A percentile compares a stretch with the other conserved stretches of the same genome.
phyloP scores from a whole-genome alignment of 1,140 invertebrate genomes.

The Phocides pigmalion region DNA sequence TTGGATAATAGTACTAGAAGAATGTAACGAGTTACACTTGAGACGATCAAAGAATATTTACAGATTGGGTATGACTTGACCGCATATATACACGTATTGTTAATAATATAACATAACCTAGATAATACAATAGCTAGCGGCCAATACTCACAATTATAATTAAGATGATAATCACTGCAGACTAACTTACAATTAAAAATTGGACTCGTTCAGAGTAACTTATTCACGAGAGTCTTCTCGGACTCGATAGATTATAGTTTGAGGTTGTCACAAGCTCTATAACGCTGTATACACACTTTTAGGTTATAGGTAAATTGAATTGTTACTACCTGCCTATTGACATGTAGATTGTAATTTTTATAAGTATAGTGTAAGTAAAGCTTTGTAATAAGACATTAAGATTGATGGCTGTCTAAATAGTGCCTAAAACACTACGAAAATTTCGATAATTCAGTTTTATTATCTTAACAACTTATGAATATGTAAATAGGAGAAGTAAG shows the following conservation, averaged over 20 bases:
- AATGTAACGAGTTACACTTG: slow-evolving; percentile 29
- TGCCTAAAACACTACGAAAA: slow-evolving; percentile 83
- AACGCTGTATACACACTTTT: slow-evolving; percentile 72
- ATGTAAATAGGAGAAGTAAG: slow-evolving; percentile 67
- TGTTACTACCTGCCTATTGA: slow-evolving; percentile 81
- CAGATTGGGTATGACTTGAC: slow-evolving; percentile 19
- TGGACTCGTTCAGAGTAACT: slow-evolving; percentile 37
- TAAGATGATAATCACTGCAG: slow-evolving; percentile 18
- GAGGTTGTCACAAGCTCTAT: slow-evolving; percentile 51
- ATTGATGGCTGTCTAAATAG: slow-evolving; percentile 84
- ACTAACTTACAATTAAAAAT: slow-evolving; percentile 31
- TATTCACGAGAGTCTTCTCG: slow-evolving; percentile 24
- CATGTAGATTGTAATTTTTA: slow-evolving; percentile 75
- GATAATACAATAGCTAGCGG: slow-evolving; percentile 37
- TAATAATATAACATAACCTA: slow-evolving; percentile 31
- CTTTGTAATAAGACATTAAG: slow-evolving; percentile 79
- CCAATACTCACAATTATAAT: slow-evolving; percentile 36
- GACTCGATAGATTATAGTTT: slow-evolving; percentile 33
- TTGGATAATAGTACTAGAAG: slow-evolving; percentile 22
- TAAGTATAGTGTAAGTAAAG: slow-evolving; percentile 72
- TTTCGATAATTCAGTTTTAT: slow-evolving; percentile 81
- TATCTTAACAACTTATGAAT: slow-evolving; percentile 68
- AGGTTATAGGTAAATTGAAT: slow-evolving; percentile 68
- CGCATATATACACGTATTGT: slow-evolving; percentile 22
- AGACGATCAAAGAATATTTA: slow-evolving; percentile 7